Conservation (phyloP, 2,888 invertebrate genomes). For the Patella depressa region DNA sequence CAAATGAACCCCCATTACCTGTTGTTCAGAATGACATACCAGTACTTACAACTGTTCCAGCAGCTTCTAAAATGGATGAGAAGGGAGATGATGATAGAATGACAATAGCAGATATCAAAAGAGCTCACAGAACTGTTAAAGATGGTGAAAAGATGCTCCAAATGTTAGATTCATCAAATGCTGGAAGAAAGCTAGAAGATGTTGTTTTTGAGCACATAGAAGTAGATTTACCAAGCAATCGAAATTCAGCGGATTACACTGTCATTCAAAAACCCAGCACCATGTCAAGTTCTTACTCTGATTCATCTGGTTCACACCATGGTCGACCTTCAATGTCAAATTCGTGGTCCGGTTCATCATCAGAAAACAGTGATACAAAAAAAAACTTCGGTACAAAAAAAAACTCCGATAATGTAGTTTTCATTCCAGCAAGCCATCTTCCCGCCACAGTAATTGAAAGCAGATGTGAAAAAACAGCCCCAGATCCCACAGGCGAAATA, state of each 20-base stretch:
- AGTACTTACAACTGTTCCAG: not conserved
- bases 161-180: not conserved
- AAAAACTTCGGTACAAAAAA: not conserved
- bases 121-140: not conserved
- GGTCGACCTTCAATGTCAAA: not conserved
- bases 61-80: not conserved
- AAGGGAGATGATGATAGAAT: not conserved
- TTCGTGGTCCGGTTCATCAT: not conserved
- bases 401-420: not conserved
- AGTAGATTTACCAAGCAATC: no score
- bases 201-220: not conserved
- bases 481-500: conserved; percentile 33
- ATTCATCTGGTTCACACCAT: not conserved
- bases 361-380: no score
- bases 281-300: not conserved
- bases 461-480: conserved; percentile 21
- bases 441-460: conserved; percentile 8
- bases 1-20: not conserved
- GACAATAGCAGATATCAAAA: not conserved
- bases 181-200: conserved; percentile 1
- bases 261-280: not conserved
- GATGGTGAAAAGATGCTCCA: not conserved
- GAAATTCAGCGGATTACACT: no score
- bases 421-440: not conserved
- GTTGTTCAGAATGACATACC: not conserved